A percentile compares a stretch with the other conserved stretches of the same genome.
These are phyloP conservation scores for Drosophila birchii DNA, from an alignment of 2,888 invertebrate species.

Conservation along the genomic window DNA sequence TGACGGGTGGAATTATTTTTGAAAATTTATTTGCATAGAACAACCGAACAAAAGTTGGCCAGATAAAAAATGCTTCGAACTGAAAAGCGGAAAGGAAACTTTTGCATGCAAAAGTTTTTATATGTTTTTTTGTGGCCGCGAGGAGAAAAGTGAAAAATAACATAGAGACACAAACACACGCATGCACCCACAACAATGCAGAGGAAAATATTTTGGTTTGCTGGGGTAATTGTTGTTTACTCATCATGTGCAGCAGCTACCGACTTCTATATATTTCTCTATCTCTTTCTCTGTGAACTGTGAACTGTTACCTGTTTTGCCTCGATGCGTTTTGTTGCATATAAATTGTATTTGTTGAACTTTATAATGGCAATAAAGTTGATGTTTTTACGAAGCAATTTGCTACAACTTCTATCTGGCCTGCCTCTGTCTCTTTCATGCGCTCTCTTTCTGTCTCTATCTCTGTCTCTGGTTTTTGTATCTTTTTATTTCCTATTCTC, in stretches of 20 bases:
- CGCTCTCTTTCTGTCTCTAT: neutral
- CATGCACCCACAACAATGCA: constrained; percentile 19
- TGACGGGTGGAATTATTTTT: constrained; percentile 42
- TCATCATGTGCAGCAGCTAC: constrained; percentile 16
- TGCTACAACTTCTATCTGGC: constrained; percentile 30
- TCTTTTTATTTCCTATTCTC: constrained; percentile 5
- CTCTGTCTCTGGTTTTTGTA: neutral
- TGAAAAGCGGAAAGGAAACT: constrained; percentile 28
- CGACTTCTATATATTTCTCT: too few relatives aligned
- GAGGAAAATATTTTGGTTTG: constrained; percentile 35
- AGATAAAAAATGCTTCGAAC: constrained; percentile 33
- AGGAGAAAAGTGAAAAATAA: constrained; percentile 19
- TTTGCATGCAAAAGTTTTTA: constrained; percentile 29
- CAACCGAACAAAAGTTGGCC: constrained; percentile 18
- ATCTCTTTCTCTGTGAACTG: neutral
- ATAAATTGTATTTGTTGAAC: constrained; percentile 75
- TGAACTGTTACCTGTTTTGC: constrained; percentile 48
- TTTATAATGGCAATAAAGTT: constrained; percentile 77
- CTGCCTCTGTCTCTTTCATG: neutral
- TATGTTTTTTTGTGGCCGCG: constrained; percentile 3
- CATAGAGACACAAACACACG: constrained; percentile 1
- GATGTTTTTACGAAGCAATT: constrained; percentile 61
- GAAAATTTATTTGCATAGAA: constrained; percentile 22
- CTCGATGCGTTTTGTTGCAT: constrained; percentile 70
- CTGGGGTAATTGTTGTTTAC: constrained; percentile 52